These are phyloP conservation scores for Hemiprocne comata DNA, from an alignment of 2,113 vertebrate genomes.

Conservation along the genomic window DNA sequence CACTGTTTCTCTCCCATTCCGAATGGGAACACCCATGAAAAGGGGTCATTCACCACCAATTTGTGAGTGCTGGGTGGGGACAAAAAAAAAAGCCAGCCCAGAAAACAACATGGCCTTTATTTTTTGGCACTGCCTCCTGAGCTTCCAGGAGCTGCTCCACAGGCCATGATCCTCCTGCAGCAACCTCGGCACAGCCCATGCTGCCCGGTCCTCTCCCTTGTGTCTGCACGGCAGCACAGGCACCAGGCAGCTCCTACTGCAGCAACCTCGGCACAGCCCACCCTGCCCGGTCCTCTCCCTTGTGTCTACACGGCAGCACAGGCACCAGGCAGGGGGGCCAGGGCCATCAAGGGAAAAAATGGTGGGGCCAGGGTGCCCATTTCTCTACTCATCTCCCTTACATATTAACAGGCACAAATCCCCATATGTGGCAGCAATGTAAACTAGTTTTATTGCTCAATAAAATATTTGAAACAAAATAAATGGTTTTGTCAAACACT, in stretches of 20 bases:
- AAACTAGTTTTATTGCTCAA: conserved; percentile 61
- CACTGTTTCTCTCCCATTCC: neutral
- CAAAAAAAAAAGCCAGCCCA: neutral
- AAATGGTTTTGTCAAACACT: conserved; percentile 68
- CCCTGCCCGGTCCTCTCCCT: neutral
- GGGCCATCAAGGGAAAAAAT: neutral
- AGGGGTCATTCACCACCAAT: neutral
- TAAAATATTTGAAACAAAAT: conserved; percentile 71
- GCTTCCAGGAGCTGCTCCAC: neutral
- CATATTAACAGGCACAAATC: conserved; percentile 49
- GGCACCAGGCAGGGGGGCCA: neutral
- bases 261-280: neutral
- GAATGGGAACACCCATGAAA: neutral
- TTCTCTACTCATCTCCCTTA: conserved; percentile 25
- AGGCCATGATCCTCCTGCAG: neutral
- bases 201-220: neutral
- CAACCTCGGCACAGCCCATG: neutral
- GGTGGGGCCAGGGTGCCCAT: neutral
- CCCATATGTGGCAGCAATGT: conserved; percentile 14
- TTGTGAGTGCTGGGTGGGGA: neutral
- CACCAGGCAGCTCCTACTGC: neutral
- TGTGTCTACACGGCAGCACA: neutral
- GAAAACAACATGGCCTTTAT: neutral
- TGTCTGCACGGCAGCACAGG: neutral
- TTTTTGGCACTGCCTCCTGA: neutral